Evolutionary conservation across 1,140 invertebrate genomes (phyloP).

Genomic region (Eubasilissa regina): DNA sequence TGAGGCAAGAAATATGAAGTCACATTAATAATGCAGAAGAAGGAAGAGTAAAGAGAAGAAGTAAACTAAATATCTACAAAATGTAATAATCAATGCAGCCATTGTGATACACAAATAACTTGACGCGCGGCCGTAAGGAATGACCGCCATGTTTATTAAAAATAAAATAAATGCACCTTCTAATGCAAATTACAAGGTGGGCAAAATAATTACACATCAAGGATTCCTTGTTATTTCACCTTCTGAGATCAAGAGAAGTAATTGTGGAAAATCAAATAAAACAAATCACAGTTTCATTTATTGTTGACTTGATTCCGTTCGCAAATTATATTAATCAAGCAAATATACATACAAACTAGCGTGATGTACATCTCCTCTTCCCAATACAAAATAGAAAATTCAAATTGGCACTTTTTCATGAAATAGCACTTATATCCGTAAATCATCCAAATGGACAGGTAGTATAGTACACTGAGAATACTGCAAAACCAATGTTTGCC

Average conservation of each 20-base stretch:
- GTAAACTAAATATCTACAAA: conserved; percentile 58
- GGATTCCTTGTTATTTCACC: conserved; percentile 58
- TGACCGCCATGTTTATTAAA: conserved; percentile 3
- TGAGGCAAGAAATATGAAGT: conserved; percentile 58
- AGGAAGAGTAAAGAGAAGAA: conserved; percentile 51
- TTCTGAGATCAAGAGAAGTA: conserved; percentile 60
- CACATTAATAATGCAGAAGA: conserved; percentile 55
- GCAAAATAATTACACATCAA: conserved; percentile 53
- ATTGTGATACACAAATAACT: conserved; percentile 55
- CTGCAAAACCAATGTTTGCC: conserved; percentile 40
- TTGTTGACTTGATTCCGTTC: conserved; percentile 56
- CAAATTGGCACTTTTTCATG: conserved; percentile 59
- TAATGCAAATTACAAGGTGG: conserved; percentile 59
- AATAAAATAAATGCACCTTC: conserved; percentile 60
- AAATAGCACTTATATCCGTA: conserved; percentile 54
- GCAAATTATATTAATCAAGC: conserved; percentile 52
- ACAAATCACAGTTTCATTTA: conserved; percentile 56
- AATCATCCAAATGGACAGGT: conserved; percentile 56
- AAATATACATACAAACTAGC: conserved; percentile 37
- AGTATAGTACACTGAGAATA: conserved; percentile 51
- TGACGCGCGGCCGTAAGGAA: conserved; percentile 44
- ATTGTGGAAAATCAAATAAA: conserved; percentile 53
- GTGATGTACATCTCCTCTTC: conserved; percentile 5
- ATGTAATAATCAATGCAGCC: conserved; percentile 51
- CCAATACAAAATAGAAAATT: conserved; percentile 51